Evolutionary conservation across 2,797 vertebrate genomes (phyloP).

Genomic region (Cercopithecus neglectus): DNA sequence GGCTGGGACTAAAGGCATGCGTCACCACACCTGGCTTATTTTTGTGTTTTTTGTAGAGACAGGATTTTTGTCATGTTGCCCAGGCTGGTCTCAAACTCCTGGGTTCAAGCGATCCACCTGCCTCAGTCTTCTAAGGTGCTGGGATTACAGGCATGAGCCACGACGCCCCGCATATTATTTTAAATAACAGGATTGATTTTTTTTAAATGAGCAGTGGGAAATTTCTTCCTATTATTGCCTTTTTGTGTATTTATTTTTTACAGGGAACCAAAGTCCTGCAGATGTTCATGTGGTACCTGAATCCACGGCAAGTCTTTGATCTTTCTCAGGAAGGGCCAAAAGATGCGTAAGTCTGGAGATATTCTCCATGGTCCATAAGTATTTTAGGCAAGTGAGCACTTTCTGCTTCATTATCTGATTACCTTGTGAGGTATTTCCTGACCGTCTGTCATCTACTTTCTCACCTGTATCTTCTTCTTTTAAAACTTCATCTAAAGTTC

Average conservation of each 20-base stretch:
- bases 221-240: not conserved
- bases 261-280: slow-evolving; percentile 98
- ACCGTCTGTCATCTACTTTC: not conserved
- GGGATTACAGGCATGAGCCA: not conserved
- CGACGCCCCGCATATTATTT: not conserved
- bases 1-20: not conserved
- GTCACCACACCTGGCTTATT: not conserved
- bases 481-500: not conserved
- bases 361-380: fast-evolving
- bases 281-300: slow-evolving; percentile 99
- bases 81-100: not conserved
- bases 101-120: not conserved
- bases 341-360: slow-evolving; percentile 92
- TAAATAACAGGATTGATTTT: not conserved
- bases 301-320: slow-evolving; percentile 98
- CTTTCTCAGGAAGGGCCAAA: slow-evolving; percentile 97
- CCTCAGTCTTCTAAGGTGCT: not conserved
- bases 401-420: not conserved
- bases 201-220: not conserved
- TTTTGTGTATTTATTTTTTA: slow-evolving; percentile 30
- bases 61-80: not conserved
- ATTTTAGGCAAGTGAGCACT: not conserved
- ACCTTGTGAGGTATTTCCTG: not conserved
- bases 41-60: not conserved
- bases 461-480: not conserved